These are phyloP conservation scores for Amaurobius ferox DNA, from an alignment of 2,888 invertebrate species.

Conservation along the genomic window DNA sequence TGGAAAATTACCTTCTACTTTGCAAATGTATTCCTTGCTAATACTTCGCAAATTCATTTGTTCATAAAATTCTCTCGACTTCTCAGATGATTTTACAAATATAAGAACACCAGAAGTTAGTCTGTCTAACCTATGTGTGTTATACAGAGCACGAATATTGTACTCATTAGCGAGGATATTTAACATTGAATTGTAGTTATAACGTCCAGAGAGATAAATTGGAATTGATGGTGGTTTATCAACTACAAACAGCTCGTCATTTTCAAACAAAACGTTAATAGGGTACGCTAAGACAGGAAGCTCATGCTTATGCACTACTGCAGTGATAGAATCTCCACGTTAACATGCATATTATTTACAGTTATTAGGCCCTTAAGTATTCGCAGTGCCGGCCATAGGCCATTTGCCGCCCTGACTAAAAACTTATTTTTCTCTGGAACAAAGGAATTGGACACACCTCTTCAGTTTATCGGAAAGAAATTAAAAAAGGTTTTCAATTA, in stretches of 20 bases:
- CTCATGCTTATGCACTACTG: constrained; percentile 93
- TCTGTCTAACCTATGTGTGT: constrained; percentile 96
- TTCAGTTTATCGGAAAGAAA: no score
- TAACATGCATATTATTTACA: no score
- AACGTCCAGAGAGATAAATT: constrained; percentile 98
- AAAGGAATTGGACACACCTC: no score
- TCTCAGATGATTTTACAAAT: constrained; percentile 94
- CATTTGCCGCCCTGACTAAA: no score
- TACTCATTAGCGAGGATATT: constrained; percentile 97
- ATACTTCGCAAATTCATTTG: constrained; percentile 94
- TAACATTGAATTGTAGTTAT: constrained; percentile 96
- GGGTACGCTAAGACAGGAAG: constrained; percentile 96
- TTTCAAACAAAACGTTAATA: constrained; percentile 97
- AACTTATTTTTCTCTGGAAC: no score
- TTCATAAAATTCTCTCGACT: constrained; percentile 95
- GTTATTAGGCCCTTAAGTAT: no score
- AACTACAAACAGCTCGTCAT: constrained; percentile 99
- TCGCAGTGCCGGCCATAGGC: no score
- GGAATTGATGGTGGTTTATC: constrained; percentile 99
- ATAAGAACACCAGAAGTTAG: constrained; percentile 95
- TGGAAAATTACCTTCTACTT: constrained; percentile 95
- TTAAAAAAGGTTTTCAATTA: no score
- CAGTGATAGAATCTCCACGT: constrained; percentile 93
- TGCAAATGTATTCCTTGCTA: constrained; percentile 96
- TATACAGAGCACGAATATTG: constrained; percentile 91